Base-by-base conservation (phyloP, 2,888 invertebrate species). In the Graphium colonna region DNA sequence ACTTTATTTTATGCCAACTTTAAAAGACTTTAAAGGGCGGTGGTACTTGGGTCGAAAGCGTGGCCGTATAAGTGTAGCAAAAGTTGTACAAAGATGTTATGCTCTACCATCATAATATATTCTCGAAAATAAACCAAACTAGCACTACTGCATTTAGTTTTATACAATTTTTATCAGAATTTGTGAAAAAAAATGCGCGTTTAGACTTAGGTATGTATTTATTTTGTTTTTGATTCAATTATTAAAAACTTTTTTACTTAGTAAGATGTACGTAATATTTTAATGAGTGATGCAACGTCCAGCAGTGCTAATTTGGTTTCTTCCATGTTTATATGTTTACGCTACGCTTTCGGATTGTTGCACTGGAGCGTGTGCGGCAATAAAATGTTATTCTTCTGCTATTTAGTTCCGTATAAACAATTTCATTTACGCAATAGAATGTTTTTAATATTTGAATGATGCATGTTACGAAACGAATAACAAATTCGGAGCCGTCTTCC, bases 301-400 rank as follows among this genome's bases (percentile, higher is more conserved):
- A 16, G 18, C 21, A n/a, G 49, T 13, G 40, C 33, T 54, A 46
- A 41, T 50, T 50, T 41, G 12, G 45, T 45, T 44, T 49, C 44
- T 54, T 44, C 26, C 26, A 45, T 50, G 49, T 50, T 48, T 48
- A 44, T 40, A 53, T 44, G 44, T 49, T 41, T 41, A n/a, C 16
- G 45, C 41, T 50, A 54, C 50, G 45, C 26, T 50, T 50, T 54
- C 45, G 45, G 45, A 36, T 54, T 45, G 50, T 54, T 54, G 54
- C 54, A 50, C 45, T 40, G 40, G 28, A 43, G 31, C 45, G 49
- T 44, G 28, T 39, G 33, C 26, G 16, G 36, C 45, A 50, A 54
- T 54, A 50, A 45, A 54, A 54, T 54, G 36, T 54, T 54, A 44
- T 54, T 41, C 50, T 45, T 50, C 44, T 1, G 44, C 40, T 16